Percentiles rank a stretch among this genome's conserved stretches.
Evolutionary conservation across 53 echinoderm and acorn worm genomes (phyloP).

Genomic region (Echinarachnius parma): DNA sequence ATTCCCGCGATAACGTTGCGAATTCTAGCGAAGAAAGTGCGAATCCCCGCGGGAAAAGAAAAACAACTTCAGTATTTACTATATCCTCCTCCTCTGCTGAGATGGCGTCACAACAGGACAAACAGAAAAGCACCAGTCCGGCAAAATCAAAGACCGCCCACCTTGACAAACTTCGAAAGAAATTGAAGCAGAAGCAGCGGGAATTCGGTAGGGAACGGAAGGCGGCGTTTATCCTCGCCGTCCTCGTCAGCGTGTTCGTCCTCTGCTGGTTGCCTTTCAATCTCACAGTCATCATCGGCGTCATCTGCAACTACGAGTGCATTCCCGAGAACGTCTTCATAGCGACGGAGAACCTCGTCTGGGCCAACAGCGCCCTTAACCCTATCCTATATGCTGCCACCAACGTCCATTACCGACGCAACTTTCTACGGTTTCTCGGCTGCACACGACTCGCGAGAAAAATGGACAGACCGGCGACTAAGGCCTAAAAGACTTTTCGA

Average conservation of each 20-base stretch:
- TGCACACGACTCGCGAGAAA: slow-evolving; percentile 15
- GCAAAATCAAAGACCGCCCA: neutral
- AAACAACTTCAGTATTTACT: too few species aligned
- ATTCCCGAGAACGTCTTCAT: slow-evolving; percentile 41
- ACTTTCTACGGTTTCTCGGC: slow-evolving; percentile 63
- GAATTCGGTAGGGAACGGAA: slow-evolving; percentile 51
- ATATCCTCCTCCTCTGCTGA: too few species aligned
- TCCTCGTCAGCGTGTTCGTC: slow-evolving; percentile 72
- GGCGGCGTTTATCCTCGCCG: slow-evolving; percentile 69
- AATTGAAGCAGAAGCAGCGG: slow-evolving; percentile 14
- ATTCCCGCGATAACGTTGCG: too few species aligned
- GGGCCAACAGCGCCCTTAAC: slow-evolving; percentile 88
- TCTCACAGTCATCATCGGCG: slow-evolving; percentile 46
- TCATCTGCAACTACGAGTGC: slow-evolving; percentile 59
- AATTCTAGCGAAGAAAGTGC: too few species aligned
- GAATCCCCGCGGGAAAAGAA: too few species aligned
- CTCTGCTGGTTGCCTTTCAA: slow-evolving; percentile 73
- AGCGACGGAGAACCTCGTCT: slow-evolving; percentile 65
- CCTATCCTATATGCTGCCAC: slow-evolving; percentile 79
- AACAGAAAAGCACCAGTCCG: too few species aligned
- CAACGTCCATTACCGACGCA: slow-evolving; percentile 57
- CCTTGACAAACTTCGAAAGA: neutral
- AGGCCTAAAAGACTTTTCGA: too few species aligned
- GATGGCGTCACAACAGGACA: too few species aligned
- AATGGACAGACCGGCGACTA: neutral